Percentiles rank a stretch among this genome's conserved stretches.
These are phyloP conservation scores for Peromyscus nudipes DNA, from an alignment of 2,797 vertebrate genomes.

Conservation along the genomic window DNA sequence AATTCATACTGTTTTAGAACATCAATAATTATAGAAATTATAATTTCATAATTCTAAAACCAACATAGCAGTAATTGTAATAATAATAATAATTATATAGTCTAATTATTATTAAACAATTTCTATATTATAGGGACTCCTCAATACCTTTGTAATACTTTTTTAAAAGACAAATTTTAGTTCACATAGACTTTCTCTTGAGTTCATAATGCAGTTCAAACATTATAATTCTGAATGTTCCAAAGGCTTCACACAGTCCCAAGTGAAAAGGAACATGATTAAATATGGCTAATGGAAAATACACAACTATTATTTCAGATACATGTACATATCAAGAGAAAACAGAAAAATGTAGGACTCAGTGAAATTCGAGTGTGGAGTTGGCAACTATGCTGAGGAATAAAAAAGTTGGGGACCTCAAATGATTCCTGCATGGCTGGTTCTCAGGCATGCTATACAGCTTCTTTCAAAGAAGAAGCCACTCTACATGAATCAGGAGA, in stretches of 20 bases:
- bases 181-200: neutral
- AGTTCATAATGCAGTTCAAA: neutral
- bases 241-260: neutral
- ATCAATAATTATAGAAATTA: neutral
- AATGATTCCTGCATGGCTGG: slow-evolving; percentile 9
- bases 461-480: slow-evolving; percentile 51
- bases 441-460: neutral
- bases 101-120: neutral
- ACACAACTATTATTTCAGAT: neutral
- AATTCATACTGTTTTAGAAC: neutral
- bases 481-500: neutral
- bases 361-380: neutral
- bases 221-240: neutral
- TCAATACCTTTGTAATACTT: neutral
- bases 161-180: neutral
- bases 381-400: neutral
- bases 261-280: neutral
- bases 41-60: neutral
- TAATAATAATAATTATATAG: neutral
- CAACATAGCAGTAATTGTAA: neutral
- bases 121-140: neutral
- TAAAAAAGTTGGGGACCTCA: neutral
- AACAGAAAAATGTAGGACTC: neutral
- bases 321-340: neutral
- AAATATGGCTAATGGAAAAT: neutral